These are phyloP conservation scores for Halichondria panicea DNA, from an alignment of 37 sponge, comb jelly and placozoan species.

Conservation along the genomic window DNA sequence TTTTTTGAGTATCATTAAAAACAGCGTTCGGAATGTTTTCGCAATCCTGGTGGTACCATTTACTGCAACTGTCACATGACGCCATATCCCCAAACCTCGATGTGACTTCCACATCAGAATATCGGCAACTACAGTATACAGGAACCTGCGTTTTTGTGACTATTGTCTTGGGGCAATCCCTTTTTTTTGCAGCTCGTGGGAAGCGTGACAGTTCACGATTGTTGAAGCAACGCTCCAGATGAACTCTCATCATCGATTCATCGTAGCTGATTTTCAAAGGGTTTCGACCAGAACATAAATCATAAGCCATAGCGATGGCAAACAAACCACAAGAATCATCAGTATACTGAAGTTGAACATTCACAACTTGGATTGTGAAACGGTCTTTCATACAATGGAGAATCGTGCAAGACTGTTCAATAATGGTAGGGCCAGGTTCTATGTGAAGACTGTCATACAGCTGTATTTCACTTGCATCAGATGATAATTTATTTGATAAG, in stretches of 20 bases:
- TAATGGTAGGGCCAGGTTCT: neutral
- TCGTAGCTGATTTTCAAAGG: neutral
- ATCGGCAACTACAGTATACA: neutral
- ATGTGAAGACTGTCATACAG: neutral
- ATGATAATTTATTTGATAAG: neutral
- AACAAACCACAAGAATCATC: neutral
- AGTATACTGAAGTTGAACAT: neutral
- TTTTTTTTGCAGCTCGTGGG: neutral
- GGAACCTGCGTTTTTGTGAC: neutral
- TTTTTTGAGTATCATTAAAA: neutral
- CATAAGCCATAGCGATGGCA: slow-evolving; percentile 1
- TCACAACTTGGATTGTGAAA: neutral
- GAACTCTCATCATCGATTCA: neutral
- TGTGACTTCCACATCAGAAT: neutral
- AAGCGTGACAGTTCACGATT: neutral
- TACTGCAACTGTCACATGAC: neutral
- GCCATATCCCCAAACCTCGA: slow-evolving; percentile 2
- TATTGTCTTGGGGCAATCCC: neutral
- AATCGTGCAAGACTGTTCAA: neutral
- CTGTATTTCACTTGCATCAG: neutral
- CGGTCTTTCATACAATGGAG: neutral
- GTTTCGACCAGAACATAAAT: neutral
- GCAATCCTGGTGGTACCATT: neutral
- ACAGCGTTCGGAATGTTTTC: neutral
- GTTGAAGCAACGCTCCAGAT: neutral